Evolutionary conservation across 2,113 vertebrate genomes (phyloP).

Genomic region (Hipposideros armiger): DNA sequence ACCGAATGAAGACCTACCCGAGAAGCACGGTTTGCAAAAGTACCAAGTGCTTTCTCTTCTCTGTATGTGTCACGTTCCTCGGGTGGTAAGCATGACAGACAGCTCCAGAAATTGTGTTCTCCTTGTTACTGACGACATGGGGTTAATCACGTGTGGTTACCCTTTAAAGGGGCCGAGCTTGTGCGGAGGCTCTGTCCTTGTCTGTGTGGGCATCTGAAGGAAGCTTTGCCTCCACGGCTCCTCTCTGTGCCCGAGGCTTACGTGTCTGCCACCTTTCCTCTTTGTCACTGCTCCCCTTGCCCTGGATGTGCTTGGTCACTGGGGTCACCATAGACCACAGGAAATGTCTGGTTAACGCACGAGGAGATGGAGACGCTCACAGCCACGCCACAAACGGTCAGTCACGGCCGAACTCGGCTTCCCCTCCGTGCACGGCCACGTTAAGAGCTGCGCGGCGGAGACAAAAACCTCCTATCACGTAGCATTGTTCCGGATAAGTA

Average conservation of each 20-base stretch:
- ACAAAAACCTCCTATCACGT: background rate
- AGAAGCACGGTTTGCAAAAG: background rate
- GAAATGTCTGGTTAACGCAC: constrained; percentile 99
- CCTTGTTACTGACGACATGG: accelerated
- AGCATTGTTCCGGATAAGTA: constrained; percentile 43
- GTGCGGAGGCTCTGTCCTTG: background rate
- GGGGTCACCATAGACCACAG: constrained; percentile 95
- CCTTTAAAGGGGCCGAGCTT: accelerated
- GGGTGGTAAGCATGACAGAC: background rate
- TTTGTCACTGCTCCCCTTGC: constrained; percentile 89
- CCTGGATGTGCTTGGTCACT: constrained; percentile 89
- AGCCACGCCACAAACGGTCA: constrained; percentile 97
- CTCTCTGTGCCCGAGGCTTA: constrained; percentile 85
- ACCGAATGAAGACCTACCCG: background rate
- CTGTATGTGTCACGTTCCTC: accelerated
- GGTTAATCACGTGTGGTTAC: accelerated
- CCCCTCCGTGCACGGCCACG: constrained; percentile 64
- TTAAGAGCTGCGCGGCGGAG: constrained; percentile 26
- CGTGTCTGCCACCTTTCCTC: constrained; percentile 90
- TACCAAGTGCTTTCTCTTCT: background rate
- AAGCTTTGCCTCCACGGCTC: constrained; percentile 82
- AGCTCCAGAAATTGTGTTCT: background rate
- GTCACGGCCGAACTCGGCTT: constrained; percentile 85
- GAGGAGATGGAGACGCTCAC: constrained; percentile 99
- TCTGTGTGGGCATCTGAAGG: background rate